phyloP scores from a whole-genome alignment of 2,888 invertebrate species.

The Criorhina ranunculi region DNA sequence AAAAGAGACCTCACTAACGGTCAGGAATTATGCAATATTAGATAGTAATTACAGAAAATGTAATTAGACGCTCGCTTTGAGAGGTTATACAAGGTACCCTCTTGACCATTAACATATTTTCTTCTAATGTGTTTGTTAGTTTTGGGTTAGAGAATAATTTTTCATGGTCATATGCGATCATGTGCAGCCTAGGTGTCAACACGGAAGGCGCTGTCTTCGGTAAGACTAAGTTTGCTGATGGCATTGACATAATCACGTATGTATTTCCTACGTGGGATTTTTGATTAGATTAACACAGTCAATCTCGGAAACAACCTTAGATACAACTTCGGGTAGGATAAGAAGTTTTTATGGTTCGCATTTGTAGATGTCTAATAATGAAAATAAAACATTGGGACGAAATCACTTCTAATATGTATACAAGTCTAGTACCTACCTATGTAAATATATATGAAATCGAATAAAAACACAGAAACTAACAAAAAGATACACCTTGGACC shows the following conservation, averaged over 20 bases:
- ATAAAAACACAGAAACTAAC: too few species aligned
- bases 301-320: not conserved
- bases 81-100: not conserved
- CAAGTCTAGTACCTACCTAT: too few species aligned
- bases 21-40: constrained; percentile 30
- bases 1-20: not conserved
- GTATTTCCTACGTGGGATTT: not conserved
- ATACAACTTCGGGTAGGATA: too few species aligned
- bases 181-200: not conserved
- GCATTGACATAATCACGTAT: constrained; percentile 7
- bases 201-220: not conserved
- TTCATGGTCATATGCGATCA: not conserved
- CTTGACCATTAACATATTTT: constrained; percentile 1
- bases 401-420: too few species aligned
- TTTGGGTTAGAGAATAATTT: not conserved
- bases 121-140: not conserved
- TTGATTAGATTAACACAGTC: not conserved
- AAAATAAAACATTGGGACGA: too few species aligned
- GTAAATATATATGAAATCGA: too few species aligned
- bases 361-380: too few species aligned
- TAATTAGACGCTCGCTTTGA: too few species aligned
- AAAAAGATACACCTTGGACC: too few species aligned
- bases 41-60: not conserved
- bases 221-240: constrained; percentile 17
- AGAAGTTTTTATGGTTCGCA: too few species aligned